Evolutionary conservation across 2,113 vertebrate genomes (phyloP).

Genomic region (Chrysemys picta): DNA sequence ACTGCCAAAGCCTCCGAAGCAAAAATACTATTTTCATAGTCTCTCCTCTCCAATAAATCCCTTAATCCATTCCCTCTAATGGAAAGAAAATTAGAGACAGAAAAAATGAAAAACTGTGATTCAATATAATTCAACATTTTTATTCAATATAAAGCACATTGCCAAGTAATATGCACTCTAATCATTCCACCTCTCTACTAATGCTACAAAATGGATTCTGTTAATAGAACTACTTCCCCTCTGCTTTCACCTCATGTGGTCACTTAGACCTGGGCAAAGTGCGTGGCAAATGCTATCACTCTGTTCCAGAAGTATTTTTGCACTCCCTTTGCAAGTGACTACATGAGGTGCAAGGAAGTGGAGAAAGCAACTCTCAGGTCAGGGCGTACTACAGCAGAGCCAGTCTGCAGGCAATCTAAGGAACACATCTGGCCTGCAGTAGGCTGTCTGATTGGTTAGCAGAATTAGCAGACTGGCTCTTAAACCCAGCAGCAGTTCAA

Average conservation of each 20-base stretch:
- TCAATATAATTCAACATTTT: not conserved
- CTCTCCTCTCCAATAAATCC: not conserved
- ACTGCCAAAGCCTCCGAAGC: not conserved
- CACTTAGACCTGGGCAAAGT: not conserved
- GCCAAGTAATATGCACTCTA: rapidly evolving
- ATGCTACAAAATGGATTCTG: not conserved
- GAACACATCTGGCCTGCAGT: not conserved
- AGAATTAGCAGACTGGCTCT: not conserved
- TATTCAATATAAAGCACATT: not conserved
- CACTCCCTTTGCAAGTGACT: not conserved
- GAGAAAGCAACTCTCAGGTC: not conserved
- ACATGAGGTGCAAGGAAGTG: not conserved
- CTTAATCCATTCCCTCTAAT: not conserved
- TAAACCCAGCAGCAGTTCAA: not conserved
- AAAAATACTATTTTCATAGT: not conserved
- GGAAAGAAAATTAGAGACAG: not conserved
- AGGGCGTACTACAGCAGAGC: not conserved
- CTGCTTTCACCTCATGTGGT: not conserved
- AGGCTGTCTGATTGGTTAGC: not conserved
- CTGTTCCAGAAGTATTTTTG: not conserved
- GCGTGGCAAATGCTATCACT: not conserved
- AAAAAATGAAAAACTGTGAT: not conserved
- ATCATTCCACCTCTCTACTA: not conserved
- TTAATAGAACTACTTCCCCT: not conserved
- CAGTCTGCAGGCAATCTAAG: not conserved